Evolutionary conservation across 2,797 vertebrate species (phyloP).

Genomic region (Oreochromis grahami): DNA sequence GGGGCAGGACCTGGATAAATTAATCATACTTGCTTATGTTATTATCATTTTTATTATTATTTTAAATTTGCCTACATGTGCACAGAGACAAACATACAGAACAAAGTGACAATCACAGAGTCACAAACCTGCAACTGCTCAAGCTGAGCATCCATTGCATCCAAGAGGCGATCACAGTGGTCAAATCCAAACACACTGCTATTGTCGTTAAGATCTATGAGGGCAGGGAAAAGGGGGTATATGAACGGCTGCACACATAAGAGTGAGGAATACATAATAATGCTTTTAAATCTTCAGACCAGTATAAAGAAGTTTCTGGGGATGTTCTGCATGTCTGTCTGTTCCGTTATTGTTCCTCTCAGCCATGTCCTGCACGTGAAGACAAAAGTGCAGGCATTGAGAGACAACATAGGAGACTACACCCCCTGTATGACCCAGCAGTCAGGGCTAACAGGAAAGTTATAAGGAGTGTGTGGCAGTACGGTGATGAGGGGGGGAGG

Average conservation of each 20-base stretch:
- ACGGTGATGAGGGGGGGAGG: neutral
- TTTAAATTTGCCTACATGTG: neutral
- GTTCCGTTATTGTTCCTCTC: neutral
- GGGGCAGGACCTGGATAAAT: conserved; percentile 47
- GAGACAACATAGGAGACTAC: neutral
- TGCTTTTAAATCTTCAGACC: conserved; percentile 43
- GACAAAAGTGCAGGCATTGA: conserved; percentile 12
- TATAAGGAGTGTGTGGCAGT: neutral
- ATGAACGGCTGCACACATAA: neutral
- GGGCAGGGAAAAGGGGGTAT: neutral
- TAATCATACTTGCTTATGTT: neutral
- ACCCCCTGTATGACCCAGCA: neutral
- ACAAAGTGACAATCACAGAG: neutral
- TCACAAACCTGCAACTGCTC: conserved; percentile 66
- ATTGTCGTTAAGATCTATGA: conserved; percentile 45
- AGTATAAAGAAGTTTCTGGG: conserved; percentile 44
- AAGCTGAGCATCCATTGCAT: conserved; percentile 63
- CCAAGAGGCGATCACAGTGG: conserved; percentile 60
- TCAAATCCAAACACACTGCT: conserved; percentile 18
- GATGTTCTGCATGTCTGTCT: conserved; percentile 25
- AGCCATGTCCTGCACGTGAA: conserved; percentile 47
- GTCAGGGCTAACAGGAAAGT: neutral
- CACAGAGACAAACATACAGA: neutral
- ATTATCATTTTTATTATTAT: neutral
- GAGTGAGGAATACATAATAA: neutral